Evolutionary conservation across 1,140 invertebrate species (phyloP).

Genomic region (Ooceraea biroi): DNA sequence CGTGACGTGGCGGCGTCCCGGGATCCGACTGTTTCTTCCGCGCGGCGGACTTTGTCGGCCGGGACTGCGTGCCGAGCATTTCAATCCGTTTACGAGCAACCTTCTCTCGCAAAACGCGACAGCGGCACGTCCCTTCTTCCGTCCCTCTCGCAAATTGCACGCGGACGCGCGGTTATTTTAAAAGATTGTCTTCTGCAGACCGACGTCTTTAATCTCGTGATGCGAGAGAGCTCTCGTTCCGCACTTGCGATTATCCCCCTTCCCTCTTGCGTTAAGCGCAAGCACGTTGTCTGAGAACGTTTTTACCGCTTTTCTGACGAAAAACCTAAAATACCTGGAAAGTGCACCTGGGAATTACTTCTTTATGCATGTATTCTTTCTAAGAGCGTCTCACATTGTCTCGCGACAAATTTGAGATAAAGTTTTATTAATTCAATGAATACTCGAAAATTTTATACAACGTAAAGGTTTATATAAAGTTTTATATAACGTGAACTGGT

Average conservation of each 20-base stretch:
- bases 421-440: too few relatives aligned
- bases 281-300: background rate
- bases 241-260: background rate
- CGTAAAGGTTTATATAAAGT: too few relatives aligned
- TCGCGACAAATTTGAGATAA: too few relatives aligned
- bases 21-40: slow-evolving; percentile 41
- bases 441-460: too few relatives aligned
- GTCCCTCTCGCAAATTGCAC: slow-evolving; percentile 64
- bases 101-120: slow-evolving; percentile 11
- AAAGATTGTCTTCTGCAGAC: slow-evolving; percentile 70
- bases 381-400: too few relatives aligned
- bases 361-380: too few relatives aligned
- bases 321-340: background rate
- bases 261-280: background rate
- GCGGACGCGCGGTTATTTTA: slow-evolving; percentile 69
- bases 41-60: slow-evolving; percentile 49
- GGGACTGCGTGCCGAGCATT: slow-evolving; percentile 57
- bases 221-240: slow-evolving; percentile 39
- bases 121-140: slow-evolving; percentile 24
- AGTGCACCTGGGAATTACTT: background rate
- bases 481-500: too few relatives aligned
- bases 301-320: background rate
- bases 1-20: slow-evolving; percentile 36
- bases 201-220: slow-evolving; percentile 72
- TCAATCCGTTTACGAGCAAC: slow-evolving; percentile 44